Conservation (phyloP, 1,140 invertebrate species). For the Lutraria rhynchaena region DNA sequence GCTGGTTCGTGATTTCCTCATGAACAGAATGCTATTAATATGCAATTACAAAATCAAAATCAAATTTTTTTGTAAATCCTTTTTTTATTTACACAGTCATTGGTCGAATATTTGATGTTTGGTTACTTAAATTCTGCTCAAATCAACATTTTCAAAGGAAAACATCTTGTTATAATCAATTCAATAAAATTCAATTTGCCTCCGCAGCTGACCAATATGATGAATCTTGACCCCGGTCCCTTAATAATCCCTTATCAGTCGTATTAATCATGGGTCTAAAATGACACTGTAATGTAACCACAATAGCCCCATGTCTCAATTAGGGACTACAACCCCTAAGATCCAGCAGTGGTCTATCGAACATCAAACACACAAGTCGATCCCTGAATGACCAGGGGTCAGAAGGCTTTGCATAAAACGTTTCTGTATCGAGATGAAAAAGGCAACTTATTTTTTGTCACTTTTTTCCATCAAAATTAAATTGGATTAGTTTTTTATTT, state of each 20-base stretch:
- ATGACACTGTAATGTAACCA: slow-evolving; percentile 53
- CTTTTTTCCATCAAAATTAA: slow-evolving; percentile 18
- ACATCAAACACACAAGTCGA: slow-evolving; percentile 40
- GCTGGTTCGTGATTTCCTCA: neutral
- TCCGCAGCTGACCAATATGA: slow-evolving; percentile 41
- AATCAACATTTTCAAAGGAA: slow-evolving; percentile 46
- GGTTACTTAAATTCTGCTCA: slow-evolving; percentile 56
- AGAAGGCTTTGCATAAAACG: slow-evolving; percentile 1
- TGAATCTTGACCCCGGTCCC: slow-evolving; percentile 32
- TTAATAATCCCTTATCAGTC: slow-evolving; percentile 47
- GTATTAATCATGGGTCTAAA: slow-evolving; percentile 33
- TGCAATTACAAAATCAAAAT: slow-evolving; percentile 56
- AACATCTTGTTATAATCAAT: slow-evolving; percentile 46
- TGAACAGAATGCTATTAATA: slow-evolving; percentile 24
- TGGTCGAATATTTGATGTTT: slow-evolving; percentile 51
- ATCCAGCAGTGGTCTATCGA: slow-evolving; percentile 12
- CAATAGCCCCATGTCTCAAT: slow-evolving; percentile 49
- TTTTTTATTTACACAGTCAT: slow-evolving; percentile 43
- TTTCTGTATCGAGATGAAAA: slow-evolving; percentile 2
- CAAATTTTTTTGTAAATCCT: slow-evolving; percentile 47
- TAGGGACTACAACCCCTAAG: slow-evolving; percentile 13
- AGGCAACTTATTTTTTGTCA: neutral
- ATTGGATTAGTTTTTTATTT: slow-evolving; percentile 9
- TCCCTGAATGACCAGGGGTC: slow-evolving; percentile 27
- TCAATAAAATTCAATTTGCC: slow-evolving; percentile 56